Evolutionary conservation across 2,888 invertebrate genomes (phyloP), one percentile per base, ranked within the genome.

Genomic region (Platycheirus rosarum): DNA sequence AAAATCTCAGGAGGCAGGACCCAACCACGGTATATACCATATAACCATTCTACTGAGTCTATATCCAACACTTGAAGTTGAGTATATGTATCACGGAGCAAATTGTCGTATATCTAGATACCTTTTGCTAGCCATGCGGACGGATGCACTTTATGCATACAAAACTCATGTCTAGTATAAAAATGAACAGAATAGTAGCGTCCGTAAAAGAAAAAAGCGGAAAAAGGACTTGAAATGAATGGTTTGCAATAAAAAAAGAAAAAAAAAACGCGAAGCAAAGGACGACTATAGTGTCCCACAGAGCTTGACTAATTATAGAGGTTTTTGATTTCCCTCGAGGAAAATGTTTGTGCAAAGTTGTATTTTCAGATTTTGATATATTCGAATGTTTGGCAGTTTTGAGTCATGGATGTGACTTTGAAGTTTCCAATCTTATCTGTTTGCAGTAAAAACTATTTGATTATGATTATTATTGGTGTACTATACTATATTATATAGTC

Each of bases 101-200:
- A 14, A 18, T 40, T 73, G 53, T 16, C 37, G 11, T 51, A 7
- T 32, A 8, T 32, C 5, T 2, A 18, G 23, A n/a, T 14, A 44
- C 29, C 16, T n/a, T 16, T n/a, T 11, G 16, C 60, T 44, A 60
- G 53, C 55, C 68, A 74, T 71, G 71, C 62, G 55, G 76, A 62
- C 71, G 65, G 44, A 66, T 82, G 80, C 76, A 76, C 71, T 82
- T 82, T 82, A 71, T 82, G 80, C 80, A 82, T 82, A 76, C 80
- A 71, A 76, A 80, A 76, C 66, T 66, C 60, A 35, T 71, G 66
- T 76, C 42, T 18, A 73, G 55, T 51, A n/a, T 14, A 46, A 51
- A 60, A 77, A 69, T 49, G 46, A 55, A 29, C n/a, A 35, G 49
- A 35, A 49, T 4, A 53, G 44, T 2, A 26, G 9, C 23, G 42